Percentiles rank a stretch among this genome's conserved stretches.
Evolutionary conservation across 2,888 invertebrate genomes (phyloP).

Genomic region (Loripinus fragilis): DNA sequence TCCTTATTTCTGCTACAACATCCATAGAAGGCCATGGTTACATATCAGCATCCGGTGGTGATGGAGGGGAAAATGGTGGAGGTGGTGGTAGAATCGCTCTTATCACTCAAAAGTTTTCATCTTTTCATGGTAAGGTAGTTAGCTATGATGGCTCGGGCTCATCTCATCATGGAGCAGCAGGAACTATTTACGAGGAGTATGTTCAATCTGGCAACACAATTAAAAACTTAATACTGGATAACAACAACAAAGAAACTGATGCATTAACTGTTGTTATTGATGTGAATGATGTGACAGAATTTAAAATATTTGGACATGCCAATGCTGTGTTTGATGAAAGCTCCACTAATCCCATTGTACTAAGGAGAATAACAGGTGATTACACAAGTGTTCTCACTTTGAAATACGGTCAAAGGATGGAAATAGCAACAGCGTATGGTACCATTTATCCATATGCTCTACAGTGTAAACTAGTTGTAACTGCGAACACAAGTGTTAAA

Average conservation of each 20-base stretch:
- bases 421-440: conserved; percentile 69
- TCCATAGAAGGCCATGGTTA: conserved; percentile 66
- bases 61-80: conserved; percentile 62
- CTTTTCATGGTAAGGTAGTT: conserved; percentile 55
- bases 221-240: conserved; percentile 54
- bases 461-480: conserved; percentile 59
- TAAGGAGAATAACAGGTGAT: conserved; percentile 65
- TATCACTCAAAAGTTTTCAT: conserved; percentile 38
- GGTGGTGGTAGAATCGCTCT: conserved; percentile 69
- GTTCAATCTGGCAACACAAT: conserved; percentile 48
- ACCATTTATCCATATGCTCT: conserved; percentile 66
- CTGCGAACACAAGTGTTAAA: conserved; percentile 43
- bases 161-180: conserved; percentile 63
- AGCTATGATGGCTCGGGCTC: conserved; percentile 62
- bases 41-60: conserved; percentile 63
- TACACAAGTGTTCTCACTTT: conserved; percentile 60
- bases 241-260: conserved; percentile 45
- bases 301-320: conserved; percentile 53
- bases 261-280: conserved; percentile 40
- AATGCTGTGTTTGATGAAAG: conserved; percentile 39
- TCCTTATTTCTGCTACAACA: conserved; percentile 48
- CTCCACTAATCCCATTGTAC: conserved; percentile 26
- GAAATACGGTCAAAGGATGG: conserved; percentile 46
- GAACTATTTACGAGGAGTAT: conserved; percentile 64
- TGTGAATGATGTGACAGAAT: conserved; percentile 35